These are phyloP conservation scores for Neodiprion lecontei DNA, from an alignment of 1,140 invertebrate species.

Conservation along the genomic window DNA sequence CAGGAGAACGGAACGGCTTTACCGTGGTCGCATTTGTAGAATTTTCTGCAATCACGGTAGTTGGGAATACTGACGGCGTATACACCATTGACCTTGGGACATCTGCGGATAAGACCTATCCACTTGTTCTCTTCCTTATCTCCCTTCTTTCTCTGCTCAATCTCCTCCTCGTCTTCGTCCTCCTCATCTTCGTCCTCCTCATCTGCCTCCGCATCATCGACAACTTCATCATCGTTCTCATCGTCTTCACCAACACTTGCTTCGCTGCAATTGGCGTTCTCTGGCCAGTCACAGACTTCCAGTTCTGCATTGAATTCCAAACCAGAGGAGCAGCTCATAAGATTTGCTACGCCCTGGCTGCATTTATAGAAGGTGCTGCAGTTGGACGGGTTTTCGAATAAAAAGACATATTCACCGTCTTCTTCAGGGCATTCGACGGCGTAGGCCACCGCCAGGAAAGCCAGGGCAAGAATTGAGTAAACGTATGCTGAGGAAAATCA, in stretches of 20 bases:
- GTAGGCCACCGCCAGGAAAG: conserved; percentile 15
- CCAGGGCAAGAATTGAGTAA: conserved; percentile 35
- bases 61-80: conserved; percentile 57
- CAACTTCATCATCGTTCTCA: background rate
- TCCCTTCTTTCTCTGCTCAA: background rate
- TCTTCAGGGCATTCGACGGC: conserved; percentile 32
- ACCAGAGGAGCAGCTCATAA: conserved; percentile 58
- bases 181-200: too few relatives aligned
- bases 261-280: conserved; percentile 56
- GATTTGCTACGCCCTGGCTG: conserved; percentile 54
- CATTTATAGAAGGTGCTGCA: conserved; percentile 69
- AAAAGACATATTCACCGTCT: conserved; percentile 40
- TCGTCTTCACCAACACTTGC: background rate
- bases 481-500: conserved; percentile 1
- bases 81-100: conserved; percentile 29
- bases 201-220: conserved; percentile 5
- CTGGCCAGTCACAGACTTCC: conserved; percentile 65
- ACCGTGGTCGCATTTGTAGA: conserved; percentile 65
- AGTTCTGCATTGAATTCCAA: conserved; percentile 64
- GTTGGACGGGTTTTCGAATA: conserved; percentile 59
- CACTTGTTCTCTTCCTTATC: conserved; percentile 20
- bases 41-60: conserved; percentile 62
- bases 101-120: conserved; percentile 3
- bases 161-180: background rate
- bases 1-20: conserved; percentile 58